Evolutionary conservation across 2,113 vertebrate genomes (phyloP).

Genomic region (Mastomys natalensis): DNA sequence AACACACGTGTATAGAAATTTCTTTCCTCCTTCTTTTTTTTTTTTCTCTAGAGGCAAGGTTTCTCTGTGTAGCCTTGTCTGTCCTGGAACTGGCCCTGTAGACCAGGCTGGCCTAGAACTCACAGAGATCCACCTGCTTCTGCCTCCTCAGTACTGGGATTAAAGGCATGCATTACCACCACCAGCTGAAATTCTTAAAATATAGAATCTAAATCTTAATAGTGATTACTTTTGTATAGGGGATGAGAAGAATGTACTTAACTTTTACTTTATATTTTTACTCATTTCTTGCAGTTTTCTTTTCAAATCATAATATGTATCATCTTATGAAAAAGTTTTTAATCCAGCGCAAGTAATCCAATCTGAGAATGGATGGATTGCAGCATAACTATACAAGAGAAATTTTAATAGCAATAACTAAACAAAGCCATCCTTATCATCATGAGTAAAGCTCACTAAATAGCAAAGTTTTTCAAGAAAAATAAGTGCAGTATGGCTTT

Average conservation of each 20-base stretch:
- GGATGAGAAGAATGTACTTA: background rate
- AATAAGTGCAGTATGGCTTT: background rate
- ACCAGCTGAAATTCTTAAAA: background rate
- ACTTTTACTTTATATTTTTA: slow-evolving; percentile 7
- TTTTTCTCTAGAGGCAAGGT: background rate
- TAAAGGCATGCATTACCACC: background rate
- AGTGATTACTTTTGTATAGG: background rate
- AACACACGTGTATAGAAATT: background rate
- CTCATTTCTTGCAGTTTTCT: background rate
- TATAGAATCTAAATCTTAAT: slow-evolving; percentile 24
- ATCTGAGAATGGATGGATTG: background rate
- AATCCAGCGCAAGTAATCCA: slow-evolving; percentile 33
- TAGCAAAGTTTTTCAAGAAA: background rate
- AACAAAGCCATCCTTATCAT: background rate
- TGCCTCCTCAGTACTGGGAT: background rate
- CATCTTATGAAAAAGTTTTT: slow-evolving; percentile 20
- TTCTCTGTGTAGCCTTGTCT: background rate
- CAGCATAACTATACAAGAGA: background rate
- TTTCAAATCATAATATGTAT: slow-evolving; percentile 11
- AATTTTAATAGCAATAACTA: slow-evolving; percentile 6
- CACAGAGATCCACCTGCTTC: background rate
- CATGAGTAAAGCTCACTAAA: background rate
- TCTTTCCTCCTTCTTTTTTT: background rate
- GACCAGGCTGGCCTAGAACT: background rate
- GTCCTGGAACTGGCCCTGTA: background rate